Conservation (phyloP, 2,888 invertebrate genomes). For the Euphydryas editha region DNA sequence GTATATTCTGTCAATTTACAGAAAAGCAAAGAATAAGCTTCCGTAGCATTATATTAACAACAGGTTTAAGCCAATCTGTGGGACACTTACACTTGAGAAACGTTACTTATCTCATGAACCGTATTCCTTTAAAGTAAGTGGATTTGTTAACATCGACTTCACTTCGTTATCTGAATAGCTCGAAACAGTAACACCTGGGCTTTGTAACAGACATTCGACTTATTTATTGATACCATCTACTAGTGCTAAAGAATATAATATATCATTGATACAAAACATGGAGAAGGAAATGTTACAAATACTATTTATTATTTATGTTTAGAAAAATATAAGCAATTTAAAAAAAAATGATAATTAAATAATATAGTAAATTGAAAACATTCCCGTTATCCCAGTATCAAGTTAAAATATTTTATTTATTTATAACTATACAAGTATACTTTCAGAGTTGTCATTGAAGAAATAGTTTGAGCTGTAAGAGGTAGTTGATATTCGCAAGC, state of each 20-base stretch:
- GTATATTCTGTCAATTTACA: too few species aligned
- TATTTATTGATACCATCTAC: conserved; percentile 52
- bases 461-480: conserved; percentile 3
- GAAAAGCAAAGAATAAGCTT: background rate
- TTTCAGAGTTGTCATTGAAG: background rate
- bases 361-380: background rate
- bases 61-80: background rate
- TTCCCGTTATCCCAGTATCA: too few species aligned
- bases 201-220: conserved; percentile 51
- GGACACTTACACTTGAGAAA: background rate
- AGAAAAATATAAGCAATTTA: background rate
- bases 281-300: background rate
- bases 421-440: background rate
- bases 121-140: conserved; percentile 18
- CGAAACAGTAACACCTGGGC: conserved; percentile 66
- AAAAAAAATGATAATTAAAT: background rate
- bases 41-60: background rate
- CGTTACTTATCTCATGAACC: background rate
- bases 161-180: conserved; percentile 63
- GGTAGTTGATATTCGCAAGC: conserved; percentile 10
- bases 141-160: conserved; percentile 50
- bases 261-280: background rate
- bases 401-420: too few species aligned
- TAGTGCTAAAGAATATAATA: conserved; percentile 7
- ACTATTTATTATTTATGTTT: too few species aligned